Conservation (phyloP, 1,140 invertebrate species). For the Drosophila nannoptera region DNA sequence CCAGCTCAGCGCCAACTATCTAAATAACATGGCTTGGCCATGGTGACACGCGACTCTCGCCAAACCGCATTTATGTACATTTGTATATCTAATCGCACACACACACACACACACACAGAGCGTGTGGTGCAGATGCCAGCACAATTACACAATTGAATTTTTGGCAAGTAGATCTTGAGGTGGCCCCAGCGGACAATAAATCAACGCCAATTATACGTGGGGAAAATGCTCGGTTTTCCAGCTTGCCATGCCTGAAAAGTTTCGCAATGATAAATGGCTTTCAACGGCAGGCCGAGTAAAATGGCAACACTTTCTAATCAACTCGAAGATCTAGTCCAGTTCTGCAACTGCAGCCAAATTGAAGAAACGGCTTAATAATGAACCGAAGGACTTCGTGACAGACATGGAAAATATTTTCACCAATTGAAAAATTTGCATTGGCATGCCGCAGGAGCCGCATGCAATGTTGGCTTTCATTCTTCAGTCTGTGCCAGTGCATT, state of each 20-base stretch:
- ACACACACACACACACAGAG: not conserved
- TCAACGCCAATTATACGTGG: constrained; percentile 70
- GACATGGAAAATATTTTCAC: constrained; percentile 32
- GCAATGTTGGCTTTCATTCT: not conserved
- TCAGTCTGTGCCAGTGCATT: not conserved
- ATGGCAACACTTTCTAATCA: constrained; percentile 65
- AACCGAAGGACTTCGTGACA: constrained; percentile 37
- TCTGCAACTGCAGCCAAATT: not conserved
- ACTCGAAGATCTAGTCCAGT: constrained; percentile 21
- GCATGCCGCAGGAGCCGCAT: constrained; percentile 6
- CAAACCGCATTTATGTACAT: constrained; percentile 45
- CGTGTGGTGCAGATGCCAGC: not conserved
- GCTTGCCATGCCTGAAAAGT: constrained; percentile 1
- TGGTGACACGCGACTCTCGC: constrained; percentile 39
- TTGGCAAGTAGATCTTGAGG: constrained; percentile 48
- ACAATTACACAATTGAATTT: constrained; percentile 67
- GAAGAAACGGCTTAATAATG: constrained; percentile 51
- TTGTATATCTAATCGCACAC: constrained; percentile 27
- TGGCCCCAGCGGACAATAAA: constrained; percentile 65
- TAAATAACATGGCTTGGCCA: constrained; percentile 39
- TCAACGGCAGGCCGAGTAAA: constrained; percentile 13
- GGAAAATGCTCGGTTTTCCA: constrained; percentile 2
- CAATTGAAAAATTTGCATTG: constrained; percentile 36
- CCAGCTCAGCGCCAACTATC: constrained; percentile 43
- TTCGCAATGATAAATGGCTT: constrained; percentile 50